phyloP scores from a whole-genome alignment of 2,113 vertebrate species.

The Zosterops hypoxanthus region DNA sequence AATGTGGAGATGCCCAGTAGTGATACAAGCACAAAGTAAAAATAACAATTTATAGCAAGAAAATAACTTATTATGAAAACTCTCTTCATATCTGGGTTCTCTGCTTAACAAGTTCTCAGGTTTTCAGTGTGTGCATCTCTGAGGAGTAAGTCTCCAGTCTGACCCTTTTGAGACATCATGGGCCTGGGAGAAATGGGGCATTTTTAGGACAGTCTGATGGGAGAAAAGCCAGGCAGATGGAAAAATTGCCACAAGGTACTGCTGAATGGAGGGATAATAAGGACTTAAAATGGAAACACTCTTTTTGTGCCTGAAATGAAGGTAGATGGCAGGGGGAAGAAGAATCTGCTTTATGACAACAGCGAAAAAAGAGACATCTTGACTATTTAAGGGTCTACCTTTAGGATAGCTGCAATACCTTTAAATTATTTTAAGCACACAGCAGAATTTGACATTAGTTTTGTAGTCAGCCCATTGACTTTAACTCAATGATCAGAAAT shows the following conservation, averaged over 20 bases:
- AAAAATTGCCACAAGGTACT: not conserved
- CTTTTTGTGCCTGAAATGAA: not conserved
- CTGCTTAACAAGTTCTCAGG: not conserved
- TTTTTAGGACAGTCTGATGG: not conserved
- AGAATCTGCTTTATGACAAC: not conserved
- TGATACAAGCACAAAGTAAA: not conserved
- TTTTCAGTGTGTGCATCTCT: not conserved
- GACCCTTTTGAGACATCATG: not conserved
- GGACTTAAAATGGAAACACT: not conserved
- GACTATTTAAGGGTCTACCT: not conserved
- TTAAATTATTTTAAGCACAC: not conserved
- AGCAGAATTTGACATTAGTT: not conserved
- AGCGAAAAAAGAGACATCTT: not conserved
- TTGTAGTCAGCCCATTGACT: not conserved
- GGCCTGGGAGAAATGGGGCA: not conserved
- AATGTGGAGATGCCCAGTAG: not conserved
- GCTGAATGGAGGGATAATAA: not conserved
- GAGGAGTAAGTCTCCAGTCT: not conserved
- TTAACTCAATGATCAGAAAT: not conserved
- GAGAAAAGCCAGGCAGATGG: not conserved
- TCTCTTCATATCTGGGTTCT: not conserved
- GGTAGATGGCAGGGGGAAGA: not conserved
- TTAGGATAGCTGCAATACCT: not conserved
- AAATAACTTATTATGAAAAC: not conserved
- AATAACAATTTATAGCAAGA: not conserved